phyloP scores from a whole-genome alignment of 2,888 invertebrate species.

The Eupeodes latifasciatus region DNA sequence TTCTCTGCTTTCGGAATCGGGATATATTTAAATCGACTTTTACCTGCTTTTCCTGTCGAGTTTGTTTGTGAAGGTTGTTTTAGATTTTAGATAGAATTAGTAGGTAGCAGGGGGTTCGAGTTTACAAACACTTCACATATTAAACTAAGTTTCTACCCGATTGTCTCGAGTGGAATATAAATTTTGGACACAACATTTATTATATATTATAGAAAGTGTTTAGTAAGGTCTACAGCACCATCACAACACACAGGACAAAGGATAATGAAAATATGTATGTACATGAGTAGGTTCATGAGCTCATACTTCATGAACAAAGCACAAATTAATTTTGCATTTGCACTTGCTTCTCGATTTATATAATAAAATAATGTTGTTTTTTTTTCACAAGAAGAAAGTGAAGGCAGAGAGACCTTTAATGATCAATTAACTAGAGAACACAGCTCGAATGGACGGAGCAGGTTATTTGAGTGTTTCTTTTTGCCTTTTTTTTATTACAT shows the following conservation, averaged over 20 bases:
- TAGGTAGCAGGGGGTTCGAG: not conserved
- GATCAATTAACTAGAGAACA: constrained; percentile 41
- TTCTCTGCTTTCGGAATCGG: not conserved
- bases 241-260: constrained; percentile 29
- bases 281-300: constrained; percentile 6
- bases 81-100: not conserved
- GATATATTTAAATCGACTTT: constrained; percentile 6
- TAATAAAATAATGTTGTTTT: constrained; percentile 29
- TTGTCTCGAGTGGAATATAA: not conserved
- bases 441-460: constrained; percentile 5
- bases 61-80: not conserved
- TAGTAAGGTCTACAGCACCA: constrained; percentile 18
- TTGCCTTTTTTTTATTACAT: not conserved
- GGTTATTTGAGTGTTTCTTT: constrained; percentile 26
- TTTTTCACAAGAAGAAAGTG: constrained; percentile 26
- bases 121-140: not conserved
- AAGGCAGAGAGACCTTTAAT: constrained; percentile 27
- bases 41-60: not conserved
- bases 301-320: constrained; percentile 37
- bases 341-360: constrained; percentile 44
- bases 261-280: constrained; percentile 26
- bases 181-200: not conserved
- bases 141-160: not conserved
- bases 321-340: constrained; percentile 34
- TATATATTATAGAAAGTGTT: not conserved